Conservation (phyloP, 2,888 invertebrate genomes). For the Agapostemon virescens region DNA sequence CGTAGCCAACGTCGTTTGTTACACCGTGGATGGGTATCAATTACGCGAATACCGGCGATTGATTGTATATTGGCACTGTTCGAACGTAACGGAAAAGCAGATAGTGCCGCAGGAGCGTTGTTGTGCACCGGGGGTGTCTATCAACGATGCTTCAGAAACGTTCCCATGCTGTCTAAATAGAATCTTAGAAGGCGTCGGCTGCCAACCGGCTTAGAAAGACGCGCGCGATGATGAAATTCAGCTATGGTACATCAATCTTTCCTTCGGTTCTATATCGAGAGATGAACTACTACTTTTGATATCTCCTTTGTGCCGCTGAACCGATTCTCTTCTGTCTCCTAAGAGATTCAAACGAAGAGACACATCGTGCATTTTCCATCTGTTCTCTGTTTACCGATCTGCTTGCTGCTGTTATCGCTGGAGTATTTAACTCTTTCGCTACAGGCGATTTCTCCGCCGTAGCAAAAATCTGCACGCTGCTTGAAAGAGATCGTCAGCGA, state of each 20-base stretch:
- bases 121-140: constrained; percentile 40
- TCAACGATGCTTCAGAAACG: constrained; percentile 68
- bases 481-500: too few species aligned
- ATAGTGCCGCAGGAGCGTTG: constrained; percentile 38
- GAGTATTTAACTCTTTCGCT: too few species aligned
- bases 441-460: too few species aligned
- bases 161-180: constrained; percentile 73
- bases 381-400: background rate
- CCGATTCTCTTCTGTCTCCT: constrained; percentile 1
- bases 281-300: constrained; percentile 42
- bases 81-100: constrained; percentile 35
- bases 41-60: constrained; percentile 65
- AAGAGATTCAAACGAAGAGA: background rate
- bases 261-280: constrained; percentile 21
- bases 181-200: constrained; percentile 46
- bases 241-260: constrained; percentile 47
- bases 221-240: constrained; percentile 44
- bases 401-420: background rate
- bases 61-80: constrained; percentile 64
- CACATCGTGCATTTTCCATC: background rate
- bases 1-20: constrained; percentile 62
- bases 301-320: constrained; percentile 32
- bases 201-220: constrained; percentile 19
- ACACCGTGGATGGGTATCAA: constrained; percentile 65
- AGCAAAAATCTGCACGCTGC: too few species aligned